Base-by-base conservation (phyloP, 2,113 vertebrate genomes). In the Meriones unguiculatus region DNA sequence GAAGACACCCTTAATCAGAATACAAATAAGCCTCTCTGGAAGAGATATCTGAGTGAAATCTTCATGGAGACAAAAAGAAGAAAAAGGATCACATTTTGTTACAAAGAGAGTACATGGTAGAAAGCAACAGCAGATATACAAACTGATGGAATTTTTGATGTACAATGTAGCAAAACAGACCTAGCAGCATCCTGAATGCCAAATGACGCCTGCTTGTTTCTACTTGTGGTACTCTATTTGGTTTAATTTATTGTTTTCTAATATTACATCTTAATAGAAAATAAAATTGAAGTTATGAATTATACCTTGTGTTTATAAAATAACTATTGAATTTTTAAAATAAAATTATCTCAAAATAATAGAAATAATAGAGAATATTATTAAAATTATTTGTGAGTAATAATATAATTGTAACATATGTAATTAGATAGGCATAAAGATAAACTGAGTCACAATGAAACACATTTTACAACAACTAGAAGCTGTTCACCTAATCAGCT, bases 301-400 rank as follows among this genome's bases (percentile, higher is more conserved):
- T 70, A 22, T 46, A 20, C 12, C 11, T 4, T 54, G 17, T 87
- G 65, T 65, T 12, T 90, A 25, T 75, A 59, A 89, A 67, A 52
- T 3, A 93, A 30, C 2, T 1, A 57, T 52, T 78, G 2, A 82
- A 22, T 65, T 28, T 81, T 93, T 28, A 76, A 76, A 52, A 35
- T 70, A 90, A 62, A 8, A 65, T 73, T 75, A 87, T 86, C 65
- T 93, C 72, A 18, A 97, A 93, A 41, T 89, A 62, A 52, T 38
- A 50, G 2, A 97, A 93, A 41, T 89, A 62, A 52, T 38, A 50
- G 2, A 72, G 54, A 89, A 0, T 62, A 57, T 78, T n/a, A 94
- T 54, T 92, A 76, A 28, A 95, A 50, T 70, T 46, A 70, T 67
- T 73, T 89, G 10, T 11, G 65, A 54, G 6, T n/a, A 81, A 77